These are phyloP conservation scores for Drosophila nikananu DNA, from an alignment of 1,140 invertebrate genomes.

Conservation along the genomic window DNA sequence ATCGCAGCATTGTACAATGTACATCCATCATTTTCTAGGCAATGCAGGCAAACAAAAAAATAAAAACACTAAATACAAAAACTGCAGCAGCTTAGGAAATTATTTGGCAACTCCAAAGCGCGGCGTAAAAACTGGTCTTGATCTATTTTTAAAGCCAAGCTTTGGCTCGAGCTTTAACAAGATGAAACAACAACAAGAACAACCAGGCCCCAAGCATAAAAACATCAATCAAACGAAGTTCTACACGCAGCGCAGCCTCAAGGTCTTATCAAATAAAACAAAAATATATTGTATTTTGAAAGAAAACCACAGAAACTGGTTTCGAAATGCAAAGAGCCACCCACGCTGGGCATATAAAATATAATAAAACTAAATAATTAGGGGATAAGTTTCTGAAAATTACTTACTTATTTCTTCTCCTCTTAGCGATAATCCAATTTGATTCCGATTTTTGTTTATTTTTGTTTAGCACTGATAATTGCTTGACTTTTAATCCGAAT, in stretches of 20 bases:
- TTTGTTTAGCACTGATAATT: constrained; percentile 38
- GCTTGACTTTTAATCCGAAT: constrained; percentile 42
- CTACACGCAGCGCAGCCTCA: constrained; percentile 44
- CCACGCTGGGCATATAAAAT: constrained; percentile 13
- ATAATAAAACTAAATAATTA: constrained; percentile 22
- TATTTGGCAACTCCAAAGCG: constrained; percentile 35
- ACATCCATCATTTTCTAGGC: constrained; percentile 62
- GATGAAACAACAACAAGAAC: constrained; percentile 1
- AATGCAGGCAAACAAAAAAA: constrained; percentile 29
- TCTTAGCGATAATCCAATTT: constrained; percentile 54
- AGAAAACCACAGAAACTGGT: constrained; percentile 32
- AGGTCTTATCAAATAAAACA: constrained; percentile 49
- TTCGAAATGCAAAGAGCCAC: constrained; percentile 40
- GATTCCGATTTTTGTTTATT: constrained; percentile 41
- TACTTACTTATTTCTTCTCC: constrained; percentile 26
- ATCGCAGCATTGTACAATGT: constrained; percentile 32
- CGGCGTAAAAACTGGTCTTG: constrained; percentile 49
- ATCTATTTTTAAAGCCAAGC: constrained; percentile 60
- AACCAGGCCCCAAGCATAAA: constrained; percentile 31
- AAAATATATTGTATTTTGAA: background rate
- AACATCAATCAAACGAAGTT: constrained; percentile 57
- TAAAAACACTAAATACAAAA: constrained; percentile 9
- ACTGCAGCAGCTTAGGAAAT: constrained; percentile 34
- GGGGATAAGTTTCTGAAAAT: constrained; percentile 20
- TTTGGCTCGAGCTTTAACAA: constrained; percentile 25